Conservation (phyloP, 2,113 vertebrate genomes). For the Micromys minutus region DNA sequence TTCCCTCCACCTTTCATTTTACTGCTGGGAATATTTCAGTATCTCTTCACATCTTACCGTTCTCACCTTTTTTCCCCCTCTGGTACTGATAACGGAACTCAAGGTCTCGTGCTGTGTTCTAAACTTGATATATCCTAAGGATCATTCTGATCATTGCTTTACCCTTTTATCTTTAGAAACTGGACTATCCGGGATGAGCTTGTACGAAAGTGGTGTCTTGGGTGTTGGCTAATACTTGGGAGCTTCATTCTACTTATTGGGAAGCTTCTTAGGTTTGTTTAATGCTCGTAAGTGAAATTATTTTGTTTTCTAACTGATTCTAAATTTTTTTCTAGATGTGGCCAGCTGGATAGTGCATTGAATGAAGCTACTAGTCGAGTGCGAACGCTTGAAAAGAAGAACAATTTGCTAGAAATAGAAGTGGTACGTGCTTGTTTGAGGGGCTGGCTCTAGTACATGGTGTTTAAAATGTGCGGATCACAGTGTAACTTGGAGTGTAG, state of each 20-base stretch:
- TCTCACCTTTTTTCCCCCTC: background rate
- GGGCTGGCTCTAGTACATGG: background rate
- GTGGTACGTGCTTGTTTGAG: slow-evolving; percentile 85
- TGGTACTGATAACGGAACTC: background rate
- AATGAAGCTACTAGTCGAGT: slow-evolving; percentile 88
- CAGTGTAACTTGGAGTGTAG: background rate
- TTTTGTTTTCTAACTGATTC: slow-evolving; percentile 47
- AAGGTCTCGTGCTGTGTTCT: background rate
- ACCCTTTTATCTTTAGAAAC: background rate
- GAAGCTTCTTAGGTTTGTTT: background rate
- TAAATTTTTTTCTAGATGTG: slow-evolving; percentile 87
- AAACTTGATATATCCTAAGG: background rate
- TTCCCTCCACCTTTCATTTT: background rate
- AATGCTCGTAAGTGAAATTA: background rate
- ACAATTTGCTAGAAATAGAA: slow-evolving; percentile 90
- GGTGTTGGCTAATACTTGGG: background rate
- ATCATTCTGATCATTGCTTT: background rate
- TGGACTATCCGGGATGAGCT: background rate
- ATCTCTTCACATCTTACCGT: background rate
- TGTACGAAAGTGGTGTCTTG: background rate
- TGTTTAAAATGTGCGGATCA: background rate
- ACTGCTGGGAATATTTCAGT: background rate
- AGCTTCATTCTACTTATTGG: background rate
- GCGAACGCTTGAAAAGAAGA: slow-evolving; percentile 91
- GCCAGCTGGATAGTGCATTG: slow-evolving; percentile 90